A percentile compares a stretch with the other conserved stretches of the same genome.
These are phyloP conservation scores for Drosophila affinis DNA, from an alignment of 2,888 invertebrate genomes.

Conservation along the genomic window DNA sequence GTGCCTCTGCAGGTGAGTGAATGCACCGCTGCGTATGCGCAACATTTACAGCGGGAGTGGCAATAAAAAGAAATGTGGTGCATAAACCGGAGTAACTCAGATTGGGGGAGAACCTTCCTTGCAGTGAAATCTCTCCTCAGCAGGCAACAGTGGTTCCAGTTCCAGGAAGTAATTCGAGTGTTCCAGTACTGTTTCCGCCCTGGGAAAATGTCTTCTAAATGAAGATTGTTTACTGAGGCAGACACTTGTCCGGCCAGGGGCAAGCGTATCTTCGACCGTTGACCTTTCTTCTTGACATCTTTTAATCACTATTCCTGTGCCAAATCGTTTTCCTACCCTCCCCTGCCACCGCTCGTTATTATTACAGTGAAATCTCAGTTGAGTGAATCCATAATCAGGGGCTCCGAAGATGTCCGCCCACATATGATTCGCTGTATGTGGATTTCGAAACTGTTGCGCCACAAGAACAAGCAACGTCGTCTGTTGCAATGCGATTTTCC, in stretches of 20 bases:
- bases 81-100: not conserved
- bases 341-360: not conserved
- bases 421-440: not conserved
- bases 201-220: not conserved
- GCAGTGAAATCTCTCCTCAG: not conserved
- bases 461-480: not conserved
- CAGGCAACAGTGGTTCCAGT: not conserved
- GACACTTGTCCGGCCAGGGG: not conserved
- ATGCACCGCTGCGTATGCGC: slow-evolving; percentile 53
- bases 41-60: slow-evolving; percentile 36
- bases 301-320: not conserved
- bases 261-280: not conserved
- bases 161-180: not conserved
- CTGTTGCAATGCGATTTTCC: slow-evolving; percentile 1
- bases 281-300: not conserved
- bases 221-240: not conserved
- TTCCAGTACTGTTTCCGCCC: not conserved
- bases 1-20: slow-evolving; percentile 83
- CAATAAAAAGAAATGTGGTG: slow-evolving; percentile 13
- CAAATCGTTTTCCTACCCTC: not conserved
- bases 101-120: not conserved
- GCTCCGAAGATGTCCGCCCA: not conserved
- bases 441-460: not conserved
- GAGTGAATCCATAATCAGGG: not conserved
- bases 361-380: not conserved